Base-by-base conservation (phyloP, 23 tunicate genomes). In the Botrylloides violaceus region DNA sequence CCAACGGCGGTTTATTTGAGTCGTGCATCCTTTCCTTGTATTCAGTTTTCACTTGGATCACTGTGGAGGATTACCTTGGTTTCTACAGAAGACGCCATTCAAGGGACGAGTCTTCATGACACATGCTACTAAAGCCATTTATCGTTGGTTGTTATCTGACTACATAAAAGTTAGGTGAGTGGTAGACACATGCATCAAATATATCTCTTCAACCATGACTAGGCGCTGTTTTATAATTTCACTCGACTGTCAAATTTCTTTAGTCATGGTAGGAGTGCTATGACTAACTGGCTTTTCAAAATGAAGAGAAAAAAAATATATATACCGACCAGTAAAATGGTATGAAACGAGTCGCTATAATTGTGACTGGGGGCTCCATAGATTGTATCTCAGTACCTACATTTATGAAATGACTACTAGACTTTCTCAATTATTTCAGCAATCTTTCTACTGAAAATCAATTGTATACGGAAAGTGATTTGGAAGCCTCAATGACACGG, bases 21-120 rank as follows among this genome's bases (percentile, higher is more conserved):
- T n/a, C n/a, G n/a, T n/a, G n/a, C 0, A 49, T 58, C 31, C 15
- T 22, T 31, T 77, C n/a, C n/a, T 9, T 66, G 30, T 55, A 30
- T 71, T 24, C 68, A 88, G 92, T 61, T 92, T 92, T 66, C 98
- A 92, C 74, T 60, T 92, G 62, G 98, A 92, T 55, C 98, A 92
- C 66, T 91, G 95, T 65, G 98, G 98, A 4, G 98, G 80, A 31
- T 47, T 88, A 55, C 96, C 96, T 1, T 88, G 96, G 96, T 88
- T 88, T 66, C 73, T 88, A 58, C 88, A 88, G 70, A 88, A 82
- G 64, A 81, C 88, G 19, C 80, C 88, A 6, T 88, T 88, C 70
- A 82, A 92, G 72, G 98, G 98, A 27, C 72, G 98, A 37, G 98
- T 92, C 26, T 92, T 92, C 58, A 92, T 92, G 96, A 88, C 96